Percentiles rank a stretch among this genome's conserved stretches.
Conservation (phyloP, 2,888 invertebrate genomes). For the Miltochrista miniata region DNA sequence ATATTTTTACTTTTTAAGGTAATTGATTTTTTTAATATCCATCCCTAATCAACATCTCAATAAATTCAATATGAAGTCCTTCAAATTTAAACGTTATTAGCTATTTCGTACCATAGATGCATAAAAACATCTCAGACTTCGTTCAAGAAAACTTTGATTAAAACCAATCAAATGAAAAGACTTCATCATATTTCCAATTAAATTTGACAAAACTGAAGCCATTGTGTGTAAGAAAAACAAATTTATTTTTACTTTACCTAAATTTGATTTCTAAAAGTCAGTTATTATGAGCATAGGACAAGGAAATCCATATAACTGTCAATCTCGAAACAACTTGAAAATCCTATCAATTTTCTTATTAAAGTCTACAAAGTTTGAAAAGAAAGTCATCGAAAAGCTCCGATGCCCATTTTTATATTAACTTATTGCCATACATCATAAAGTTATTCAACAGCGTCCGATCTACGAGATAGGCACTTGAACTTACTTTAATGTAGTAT, state of each 20-base stretch:
- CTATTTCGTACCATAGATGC: no score
- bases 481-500: constrained; percentile 54
- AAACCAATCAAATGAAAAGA: no score
- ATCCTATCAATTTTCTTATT: constrained; percentile 8
- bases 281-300: not conserved
- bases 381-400: constrained; percentile 29
- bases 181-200: no score
- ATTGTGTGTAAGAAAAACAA: not conserved
- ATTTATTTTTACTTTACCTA: not conserved
- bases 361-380: constrained; percentile 21
- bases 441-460: constrained; percentile 45
- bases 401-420: constrained; percentile 40
- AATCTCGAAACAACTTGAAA: not conserved
- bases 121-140: no score
- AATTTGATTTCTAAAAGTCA: not conserved
- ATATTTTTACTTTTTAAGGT: no score
- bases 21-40: no score
- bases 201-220: no score
- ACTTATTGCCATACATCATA: constrained; percentile 57
- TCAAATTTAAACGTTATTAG: no score
- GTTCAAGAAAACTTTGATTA: no score
- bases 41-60: no score
- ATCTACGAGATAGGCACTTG: constrained; percentile 51
- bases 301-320: not conserved
- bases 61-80: no score